A percentile compares a stretch with the other conserved stretches of the same genome.
phyloP scores from a whole-genome alignment of 2,888 invertebrate genomes.

The Leptopilina drosophilae region DNA sequence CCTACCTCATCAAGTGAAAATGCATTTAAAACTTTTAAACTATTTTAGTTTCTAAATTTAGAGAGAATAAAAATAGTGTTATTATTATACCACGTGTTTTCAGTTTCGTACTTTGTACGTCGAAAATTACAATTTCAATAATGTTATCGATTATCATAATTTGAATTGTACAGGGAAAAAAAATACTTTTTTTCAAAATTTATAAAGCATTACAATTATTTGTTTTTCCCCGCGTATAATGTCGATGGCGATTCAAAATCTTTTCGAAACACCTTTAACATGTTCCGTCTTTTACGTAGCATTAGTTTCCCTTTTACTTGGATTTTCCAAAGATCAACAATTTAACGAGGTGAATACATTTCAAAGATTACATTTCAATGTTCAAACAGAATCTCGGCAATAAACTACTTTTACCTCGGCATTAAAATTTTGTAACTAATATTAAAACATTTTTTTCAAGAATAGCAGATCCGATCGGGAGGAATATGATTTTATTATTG shows the following conservation, averaged over 20 bases:
- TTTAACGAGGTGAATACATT: slow-evolving; percentile 12
- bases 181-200: background rate
- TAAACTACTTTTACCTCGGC: too few relatives aligned
- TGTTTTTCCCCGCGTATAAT: background rate
- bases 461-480: background rate
- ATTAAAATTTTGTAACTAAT: too few relatives aligned
- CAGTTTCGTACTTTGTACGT: background rate
- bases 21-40: background rate
- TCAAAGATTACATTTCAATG: too few relatives aligned
- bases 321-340: slow-evolving; percentile 2
- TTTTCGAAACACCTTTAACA: background rate
- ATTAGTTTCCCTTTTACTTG: background rate
- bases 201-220: background rate
- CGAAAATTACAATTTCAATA: background rate
- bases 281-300: background rate
- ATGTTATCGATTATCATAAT: background rate
- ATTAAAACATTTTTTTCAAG: background rate
- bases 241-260: background rate
- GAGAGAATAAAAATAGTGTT: background rate
- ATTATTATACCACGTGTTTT: background rate
- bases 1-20: background rate
- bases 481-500: slow-evolving; percentile 2
- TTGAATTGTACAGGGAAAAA: too few relatives aligned
- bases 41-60: slow-evolving; percentile 1
- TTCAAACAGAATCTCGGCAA: too few relatives aligned